Base-by-base conservation (phyloP, 2,797 vertebrate genomes). In the Anomalospiza imberbis region DNA sequence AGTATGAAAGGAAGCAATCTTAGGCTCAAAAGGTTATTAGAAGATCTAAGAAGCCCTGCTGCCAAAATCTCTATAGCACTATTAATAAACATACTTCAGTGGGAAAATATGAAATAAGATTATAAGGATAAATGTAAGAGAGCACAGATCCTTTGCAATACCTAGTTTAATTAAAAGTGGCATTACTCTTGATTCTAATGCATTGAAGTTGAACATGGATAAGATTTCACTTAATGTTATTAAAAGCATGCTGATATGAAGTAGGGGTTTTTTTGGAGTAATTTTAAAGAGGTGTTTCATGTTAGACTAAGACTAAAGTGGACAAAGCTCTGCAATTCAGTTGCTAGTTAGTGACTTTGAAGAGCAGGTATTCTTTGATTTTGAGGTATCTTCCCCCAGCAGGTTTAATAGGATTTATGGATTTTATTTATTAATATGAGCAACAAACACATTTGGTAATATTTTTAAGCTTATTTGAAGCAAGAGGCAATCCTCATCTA, bases 151-250 rank as follows among this genome's bases (percentile, higher is more conserved):
- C 74, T 84, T 79, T 55, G 55, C 85, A 91, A 92, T 60, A 92
- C 47, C 87, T 75, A 60, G 47, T 91, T 89, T 95, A 94, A 96
- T 94, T 95, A 94, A 91, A 95, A 66, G 61, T 54, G 54, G 55
- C 44, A 82, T 92, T 89, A 79, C 32, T 72, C 47, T 60, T 72
- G 28, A 91, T 60, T 78, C 53, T 67, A 78, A 91, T 58, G 53
- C 91, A 92, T 54, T 68, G 55, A 78, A 85, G 28, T 34, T 71
- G 85, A 77, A 75, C 38, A n/a, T 5, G 24, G 54, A 72, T 54
- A 86, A 47, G 44, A 67, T 90, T 91, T 66, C 86, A 61, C 22
- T 76, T 91, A 88, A 89, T 78, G 82, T 83, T 96, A 89, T 93
- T 92, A 70, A 93, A 94, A 95, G 29, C 31, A 38, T 42, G 26